Conservation (phyloP, 2,797 vertebrate species). For the Xenentodon cancila region DNA sequence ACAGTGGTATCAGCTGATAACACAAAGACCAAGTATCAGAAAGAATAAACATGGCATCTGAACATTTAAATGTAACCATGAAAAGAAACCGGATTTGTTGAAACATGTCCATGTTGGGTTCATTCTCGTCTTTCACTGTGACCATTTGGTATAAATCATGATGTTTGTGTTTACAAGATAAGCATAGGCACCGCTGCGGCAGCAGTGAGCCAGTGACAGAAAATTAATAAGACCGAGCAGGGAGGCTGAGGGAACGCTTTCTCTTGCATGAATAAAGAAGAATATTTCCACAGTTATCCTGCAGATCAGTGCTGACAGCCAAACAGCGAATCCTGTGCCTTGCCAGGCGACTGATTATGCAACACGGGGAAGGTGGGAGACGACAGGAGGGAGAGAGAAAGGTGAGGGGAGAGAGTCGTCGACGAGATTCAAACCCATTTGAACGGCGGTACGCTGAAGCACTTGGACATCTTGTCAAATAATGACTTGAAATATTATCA, state of each 20-base stretch:
- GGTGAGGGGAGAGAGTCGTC: slow-evolving; percentile 8
- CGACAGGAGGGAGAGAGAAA: slow-evolving; percentile 1
- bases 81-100: too few species aligned
- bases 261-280: slow-evolving; percentile 21
- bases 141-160: too few species aligned
- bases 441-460: not conserved
- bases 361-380: slow-evolving; percentile 13
- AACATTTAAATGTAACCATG: too few species aligned
- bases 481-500: slow-evolving; percentile 21
- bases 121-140: too few species aligned
- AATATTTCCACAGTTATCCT: slow-evolving; percentile 16
- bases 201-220: too few species aligned
- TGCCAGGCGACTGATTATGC: slow-evolving; percentile 17
- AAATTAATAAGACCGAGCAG: slow-evolving; percentile 26
- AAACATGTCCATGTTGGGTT: too few species aligned
- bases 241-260: slow-evolving; percentile 7
- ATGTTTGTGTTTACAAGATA: too few species aligned
- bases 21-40: too few species aligned
- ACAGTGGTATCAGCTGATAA: too few species aligned
- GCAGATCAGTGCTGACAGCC: slow-evolving; percentile 44
- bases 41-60: too few species aligned
- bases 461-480: slow-evolving; percentile 9
- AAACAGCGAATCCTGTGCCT: slow-evolving; percentile 23
- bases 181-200: too few species aligned
- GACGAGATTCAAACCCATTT: too few species aligned